A percentile compares a stretch with the other conserved stretches of the same genome.
Evolutionary conservation across 2,113 vertebrate species (phyloP).

Genomic region (Lophura nycthemera): DNA sequence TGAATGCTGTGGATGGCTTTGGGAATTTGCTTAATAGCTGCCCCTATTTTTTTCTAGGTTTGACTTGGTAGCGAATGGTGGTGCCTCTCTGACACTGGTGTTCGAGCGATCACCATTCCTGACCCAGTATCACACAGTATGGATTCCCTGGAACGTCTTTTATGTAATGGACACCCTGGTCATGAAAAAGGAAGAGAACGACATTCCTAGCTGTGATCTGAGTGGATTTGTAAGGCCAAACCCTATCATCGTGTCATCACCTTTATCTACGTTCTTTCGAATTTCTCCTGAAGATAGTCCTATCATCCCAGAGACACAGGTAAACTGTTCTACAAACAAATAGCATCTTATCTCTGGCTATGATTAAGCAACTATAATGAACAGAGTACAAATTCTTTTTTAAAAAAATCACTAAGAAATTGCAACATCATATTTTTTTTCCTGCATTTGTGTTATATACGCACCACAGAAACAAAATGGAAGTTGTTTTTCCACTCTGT

Average conservation of each 20-base stretch:
- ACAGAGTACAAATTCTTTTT: neutral
- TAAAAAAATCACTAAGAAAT: neutral
- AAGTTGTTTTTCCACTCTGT: neutral
- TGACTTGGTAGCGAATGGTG: conserved; percentile 94
- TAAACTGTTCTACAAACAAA: conserved; percentile 58
- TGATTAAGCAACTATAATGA: neutral
- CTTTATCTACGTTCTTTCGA: conserved; percentile 93
- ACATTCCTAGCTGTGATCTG: conserved; percentile 95
- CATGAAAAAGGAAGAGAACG: conserved; percentile 95
- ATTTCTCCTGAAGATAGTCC: conserved; percentile 93
- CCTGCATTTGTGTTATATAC: neutral
- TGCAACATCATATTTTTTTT: neutral
- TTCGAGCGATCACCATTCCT: conserved; percentile 93
- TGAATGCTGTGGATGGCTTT: neutral
- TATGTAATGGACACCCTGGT: conserved; percentile 98
- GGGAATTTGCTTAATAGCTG: conserved; percentile 12
- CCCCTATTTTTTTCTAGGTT: conserved; percentile 82
- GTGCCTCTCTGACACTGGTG: conserved; percentile 91
- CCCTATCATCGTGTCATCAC: conserved; percentile 90
- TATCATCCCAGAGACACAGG: conserved; percentile 97
- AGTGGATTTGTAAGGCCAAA: conserved; percentile 91
- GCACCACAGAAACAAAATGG: neutral
- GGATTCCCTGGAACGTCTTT: conserved; percentile 97
- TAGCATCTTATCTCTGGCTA: neutral
- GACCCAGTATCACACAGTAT: conserved; percentile 90